phyloP scores from a whole-genome alignment of 1,140 invertebrate genomes.

The Achatina immaculata region DNA sequence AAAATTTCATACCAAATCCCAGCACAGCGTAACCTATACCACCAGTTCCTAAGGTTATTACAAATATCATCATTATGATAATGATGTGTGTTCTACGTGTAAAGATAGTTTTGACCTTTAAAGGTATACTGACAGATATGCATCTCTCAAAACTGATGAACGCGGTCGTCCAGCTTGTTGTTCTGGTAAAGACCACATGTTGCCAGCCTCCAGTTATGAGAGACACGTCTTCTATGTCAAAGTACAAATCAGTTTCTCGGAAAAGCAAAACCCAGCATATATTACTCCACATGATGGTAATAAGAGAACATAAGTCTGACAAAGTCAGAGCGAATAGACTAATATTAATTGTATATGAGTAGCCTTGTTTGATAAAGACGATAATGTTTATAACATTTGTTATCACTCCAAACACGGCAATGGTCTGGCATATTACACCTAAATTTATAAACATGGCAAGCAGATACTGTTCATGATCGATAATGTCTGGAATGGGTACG shows the following conservation, averaged over 20 bases:
- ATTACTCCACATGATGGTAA: slow-evolving; percentile 1
- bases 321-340: not conserved
- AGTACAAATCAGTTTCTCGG: not conserved
- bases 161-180: not conserved
- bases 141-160: slow-evolving; percentile 20
- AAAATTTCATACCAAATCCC: slow-evolving; percentile 2
- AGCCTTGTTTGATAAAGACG: not conserved
- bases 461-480: not conserved
- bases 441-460: not conserved
- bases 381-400: not conserved
- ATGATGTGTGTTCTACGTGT: not conserved
- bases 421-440: not conserved
- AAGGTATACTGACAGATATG: not conserved
- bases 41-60: not conserved
- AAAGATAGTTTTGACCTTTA: slow-evolving; percentile 9
- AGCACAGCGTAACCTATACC: not conserved
- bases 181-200: slow-evolving; percentile 5
- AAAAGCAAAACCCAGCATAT: not conserved
- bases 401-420: not conserved
- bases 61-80: not conserved
- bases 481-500: too few relatives aligned
- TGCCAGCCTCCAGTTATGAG: not conserved
- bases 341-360: not conserved
- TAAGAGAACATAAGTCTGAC: not conserved
- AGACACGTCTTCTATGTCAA: not conserved